phyloP scores from a whole-genome alignment of 2,113 vertebrate species.

The Thermophis baileyi region DNA sequence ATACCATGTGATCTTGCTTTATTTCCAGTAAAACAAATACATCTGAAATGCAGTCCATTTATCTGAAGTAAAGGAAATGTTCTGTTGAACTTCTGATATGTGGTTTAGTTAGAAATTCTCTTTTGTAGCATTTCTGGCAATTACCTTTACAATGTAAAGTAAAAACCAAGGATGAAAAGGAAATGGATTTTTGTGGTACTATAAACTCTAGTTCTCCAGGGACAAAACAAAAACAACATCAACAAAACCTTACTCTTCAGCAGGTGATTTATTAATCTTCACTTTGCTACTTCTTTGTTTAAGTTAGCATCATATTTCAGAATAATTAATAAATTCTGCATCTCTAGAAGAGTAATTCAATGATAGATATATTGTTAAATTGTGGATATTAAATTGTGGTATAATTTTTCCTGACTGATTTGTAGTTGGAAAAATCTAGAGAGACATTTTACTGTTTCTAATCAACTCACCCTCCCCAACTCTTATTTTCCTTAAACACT shows the following conservation, averaged over 20 bases:
- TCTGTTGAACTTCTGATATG: background rate
- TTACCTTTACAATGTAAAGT: background rate
- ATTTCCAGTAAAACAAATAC: conserved; percentile 31
- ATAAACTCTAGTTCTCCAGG: background rate
- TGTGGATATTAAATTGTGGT: background rate
- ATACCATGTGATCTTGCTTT: conserved; percentile 20
- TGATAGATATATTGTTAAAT: background rate
- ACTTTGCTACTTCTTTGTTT: background rate
- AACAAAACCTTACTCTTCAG: background rate
- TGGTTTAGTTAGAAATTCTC: background rate
- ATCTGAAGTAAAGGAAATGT: conserved; percentile 28
- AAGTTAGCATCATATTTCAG: background rate
- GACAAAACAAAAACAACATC: background rate
- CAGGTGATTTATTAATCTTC: background rate
- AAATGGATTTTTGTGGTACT: background rate
- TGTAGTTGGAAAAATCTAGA: background rate
- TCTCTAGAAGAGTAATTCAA: background rate
- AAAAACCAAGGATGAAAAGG: conserved; percentile 2
- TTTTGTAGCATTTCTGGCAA: background rate
- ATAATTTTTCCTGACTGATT: background rate
- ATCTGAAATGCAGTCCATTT: conserved; percentile 19
- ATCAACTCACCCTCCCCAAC: background rate
- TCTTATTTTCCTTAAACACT: background rate
- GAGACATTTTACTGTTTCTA: background rate
- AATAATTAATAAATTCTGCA: background rate